Conservation (phyloP, 2,797 vertebrate species). For the Loris lydekkerianus region DNA sequence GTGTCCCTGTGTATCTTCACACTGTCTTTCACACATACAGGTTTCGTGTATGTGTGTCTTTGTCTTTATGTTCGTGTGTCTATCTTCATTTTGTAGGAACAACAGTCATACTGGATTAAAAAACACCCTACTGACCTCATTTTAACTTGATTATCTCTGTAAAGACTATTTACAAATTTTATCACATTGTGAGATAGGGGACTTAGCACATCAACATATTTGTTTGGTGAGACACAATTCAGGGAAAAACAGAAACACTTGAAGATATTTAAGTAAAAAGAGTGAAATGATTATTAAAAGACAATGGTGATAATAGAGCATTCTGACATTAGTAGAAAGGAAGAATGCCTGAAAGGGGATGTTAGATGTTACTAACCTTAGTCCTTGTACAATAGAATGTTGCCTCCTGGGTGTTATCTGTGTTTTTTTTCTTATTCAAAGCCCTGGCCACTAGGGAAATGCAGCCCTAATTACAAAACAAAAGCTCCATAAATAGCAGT, state of each 20-base stretch:
- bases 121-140: neutral
- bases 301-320: neutral
- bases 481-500: neutral
- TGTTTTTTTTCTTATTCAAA: neutral
- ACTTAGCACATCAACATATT: neutral
- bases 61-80: neutral
- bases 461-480: neutral
- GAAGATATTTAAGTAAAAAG: neutral
- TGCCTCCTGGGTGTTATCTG: neutral
- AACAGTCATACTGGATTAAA: neutral
- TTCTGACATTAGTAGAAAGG: constrained; percentile 13
- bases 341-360: neutral
- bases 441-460: neutral
- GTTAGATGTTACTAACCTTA: neutral
- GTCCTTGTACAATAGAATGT: neutral
- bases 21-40: neutral
- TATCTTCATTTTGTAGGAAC: neutral
- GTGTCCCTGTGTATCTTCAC: neutral
- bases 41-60: neutral
- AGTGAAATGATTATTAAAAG: neutral
- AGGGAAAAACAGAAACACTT: neutral
- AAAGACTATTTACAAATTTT: constrained; percentile 22
- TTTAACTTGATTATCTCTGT: neutral
- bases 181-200: neutral
- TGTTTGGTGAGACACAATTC: neutral